These are phyloP conservation scores for Porites divaricata DNA, from an alignment of 92 coral and sea anemone genomes.

Conservation along the genomic window DNA sequence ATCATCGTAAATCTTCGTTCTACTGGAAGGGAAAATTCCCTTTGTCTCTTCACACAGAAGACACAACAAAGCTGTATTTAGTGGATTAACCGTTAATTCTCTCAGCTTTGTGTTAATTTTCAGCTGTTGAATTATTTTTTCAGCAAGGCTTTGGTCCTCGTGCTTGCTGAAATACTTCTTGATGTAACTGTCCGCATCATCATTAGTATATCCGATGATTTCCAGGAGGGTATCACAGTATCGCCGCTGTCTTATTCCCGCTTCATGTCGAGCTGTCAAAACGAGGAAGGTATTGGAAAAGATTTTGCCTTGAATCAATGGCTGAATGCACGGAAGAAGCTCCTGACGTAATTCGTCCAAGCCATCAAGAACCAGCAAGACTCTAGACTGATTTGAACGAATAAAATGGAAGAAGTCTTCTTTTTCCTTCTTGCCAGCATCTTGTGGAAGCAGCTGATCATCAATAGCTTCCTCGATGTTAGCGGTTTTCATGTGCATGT, in stretches of 20 bases:
- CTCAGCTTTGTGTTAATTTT: neutral
- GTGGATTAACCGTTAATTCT: slow-evolving; percentile 5
- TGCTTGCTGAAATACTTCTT: slow-evolving; percentile 7
- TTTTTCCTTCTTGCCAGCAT: slow-evolving; percentile 10
- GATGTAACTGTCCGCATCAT: slow-evolving; percentile 9
- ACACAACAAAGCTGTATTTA: slow-evolving; percentile 21
- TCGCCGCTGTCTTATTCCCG: slow-evolving; percentile 14
- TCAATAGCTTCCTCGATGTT: slow-evolving; percentile 18
- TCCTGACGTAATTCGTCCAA: slow-evolving; percentile 23
- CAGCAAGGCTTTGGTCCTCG: slow-evolving; percentile 4
- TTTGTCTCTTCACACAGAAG: slow-evolving; percentile 13
- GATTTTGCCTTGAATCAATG: slow-evolving; percentile 28
- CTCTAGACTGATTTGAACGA: slow-evolving; percentile 9
- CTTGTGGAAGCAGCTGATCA: slow-evolving; percentile 35
- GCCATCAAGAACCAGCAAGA: slow-evolving; percentile 34
- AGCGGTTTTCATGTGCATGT: slow-evolving; percentile 17
- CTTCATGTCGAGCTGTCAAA: slow-evolving; percentile 42
- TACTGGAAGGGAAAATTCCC: slow-evolving; percentile 1
- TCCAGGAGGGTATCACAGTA: slow-evolving; percentile 37
- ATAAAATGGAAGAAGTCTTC: slow-evolving; percentile 22
- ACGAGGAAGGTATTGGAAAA: slow-evolving; percentile 1
- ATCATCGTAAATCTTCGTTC: slow-evolving; percentile 7
- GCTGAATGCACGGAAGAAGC: neutral
- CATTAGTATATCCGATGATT: slow-evolving; percentile 7
- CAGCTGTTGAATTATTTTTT: neutral